Conservation (phyloP, 2,113 vertebrate species). For the Saccopteryx bilineata region DNA sequence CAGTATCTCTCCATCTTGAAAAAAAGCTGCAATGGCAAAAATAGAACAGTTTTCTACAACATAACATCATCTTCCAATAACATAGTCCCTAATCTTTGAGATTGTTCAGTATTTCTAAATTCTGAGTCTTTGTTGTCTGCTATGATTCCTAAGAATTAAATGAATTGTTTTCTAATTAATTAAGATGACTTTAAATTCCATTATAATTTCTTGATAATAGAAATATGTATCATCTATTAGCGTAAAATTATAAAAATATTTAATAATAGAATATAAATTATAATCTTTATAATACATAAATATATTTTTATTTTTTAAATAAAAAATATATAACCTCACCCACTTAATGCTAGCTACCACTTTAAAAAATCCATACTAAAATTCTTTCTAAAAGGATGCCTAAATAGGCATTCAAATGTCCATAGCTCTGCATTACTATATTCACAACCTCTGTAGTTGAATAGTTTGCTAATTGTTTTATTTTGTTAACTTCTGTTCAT, state of each 20-base stretch:
- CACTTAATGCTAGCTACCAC: neutral
- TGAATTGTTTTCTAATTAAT: constrained; percentile 24
- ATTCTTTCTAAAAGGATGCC: constrained; percentile 19
- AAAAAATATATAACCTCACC: neutral
- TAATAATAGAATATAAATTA: neutral
- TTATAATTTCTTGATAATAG: neutral
- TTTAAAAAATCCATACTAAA: neutral
- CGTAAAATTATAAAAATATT: neutral
- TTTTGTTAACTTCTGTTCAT: neutral
- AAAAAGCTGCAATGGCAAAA: constrained; percentile 11
- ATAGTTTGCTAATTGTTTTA: neutral
- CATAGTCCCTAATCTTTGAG: neutral
- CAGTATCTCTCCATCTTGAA: neutral
- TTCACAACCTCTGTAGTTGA: neutral
- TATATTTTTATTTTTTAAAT: neutral
- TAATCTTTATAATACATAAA: neutral
- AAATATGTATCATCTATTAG: neutral
- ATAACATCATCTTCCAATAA: constrained; percentile 16
- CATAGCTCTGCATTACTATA: neutral
- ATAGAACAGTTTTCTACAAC: neutral
- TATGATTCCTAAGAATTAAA: constrained; percentile 20
- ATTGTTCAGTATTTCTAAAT: neutral
- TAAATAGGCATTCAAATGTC: neutral
- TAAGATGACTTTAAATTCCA: neutral
- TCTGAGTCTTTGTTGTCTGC: neutral